A percentile compares a stretch with the other conserved stretches of the same genome.
Evolutionary conservation across 2,113 vertebrate genomes (phyloP).

Genomic region (Gadus chalcogrammus): DNA sequence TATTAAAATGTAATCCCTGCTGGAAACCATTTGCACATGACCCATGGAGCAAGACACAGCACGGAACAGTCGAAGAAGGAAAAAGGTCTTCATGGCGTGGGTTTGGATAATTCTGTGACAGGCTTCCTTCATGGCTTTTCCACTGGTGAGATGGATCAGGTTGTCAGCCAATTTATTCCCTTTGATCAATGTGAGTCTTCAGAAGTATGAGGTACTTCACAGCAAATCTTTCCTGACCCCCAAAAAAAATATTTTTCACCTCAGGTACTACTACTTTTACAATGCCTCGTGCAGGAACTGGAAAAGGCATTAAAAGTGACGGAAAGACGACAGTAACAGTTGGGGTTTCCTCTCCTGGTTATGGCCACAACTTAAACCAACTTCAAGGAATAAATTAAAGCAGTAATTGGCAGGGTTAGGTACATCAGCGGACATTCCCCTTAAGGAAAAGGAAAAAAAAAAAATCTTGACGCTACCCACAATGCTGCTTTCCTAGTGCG

Average conservation of each 20-base stretch:
- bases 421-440: slow-evolving; percentile 83
- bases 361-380: slow-evolving; percentile 80
- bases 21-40: slow-evolving; percentile 40
- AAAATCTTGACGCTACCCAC: slow-evolving; percentile 95
- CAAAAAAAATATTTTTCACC: slow-evolving; percentile 84
- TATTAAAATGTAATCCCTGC: slow-evolving; percentile 31
- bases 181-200: slow-evolving; percentile 96
- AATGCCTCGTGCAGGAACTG: slow-evolving; percentile 72
- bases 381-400: slow-evolving; percentile 81
- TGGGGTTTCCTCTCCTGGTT: slow-evolving; percentile 71
- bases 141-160: slow-evolving; percentile 91
- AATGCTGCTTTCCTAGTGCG: slow-evolving; percentile 98
- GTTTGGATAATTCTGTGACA: slow-evolving; percentile 87
- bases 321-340: slow-evolving; percentile 84
- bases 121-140: slow-evolving; percentile 92
- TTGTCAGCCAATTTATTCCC: slow-evolving; percentile 97
- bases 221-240: slow-evolving; percentile 80
- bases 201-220: slow-evolving; percentile 93
- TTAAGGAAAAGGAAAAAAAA: slow-evolving; percentile 55
- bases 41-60: slow-evolving; percentile 35
- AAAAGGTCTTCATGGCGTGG: slow-evolving; percentile 72
- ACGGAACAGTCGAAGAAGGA: slow-evolving; percentile 20
- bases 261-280: slow-evolving; percentile 86
- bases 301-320: slow-evolving; percentile 79
- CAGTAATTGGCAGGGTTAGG: slow-evolving; percentile 84